Percentiles rank a stretch among this genome's conserved stretches.
Conservation (phyloP, 1,140 invertebrate species). For the Pseudomyrmex sp. region DNA sequence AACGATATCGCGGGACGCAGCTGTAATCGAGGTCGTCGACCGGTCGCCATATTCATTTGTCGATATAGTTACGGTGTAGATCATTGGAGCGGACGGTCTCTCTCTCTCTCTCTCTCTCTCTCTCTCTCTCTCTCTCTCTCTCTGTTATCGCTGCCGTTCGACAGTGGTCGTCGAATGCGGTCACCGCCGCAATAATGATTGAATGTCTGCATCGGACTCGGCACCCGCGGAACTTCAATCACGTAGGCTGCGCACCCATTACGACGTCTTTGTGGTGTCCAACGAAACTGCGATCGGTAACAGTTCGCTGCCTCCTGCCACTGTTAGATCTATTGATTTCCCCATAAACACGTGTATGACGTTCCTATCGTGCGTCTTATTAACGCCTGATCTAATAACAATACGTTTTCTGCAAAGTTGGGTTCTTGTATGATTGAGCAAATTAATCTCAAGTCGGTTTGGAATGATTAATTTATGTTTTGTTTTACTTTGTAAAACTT, state of each 20-base stretch:
- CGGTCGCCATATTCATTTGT: slow-evolving; percentile 55
- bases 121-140: slow-evolving; percentile 60
- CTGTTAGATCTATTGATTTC: slow-evolving; percentile 30
- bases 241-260: slow-evolving; percentile 36
- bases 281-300: slow-evolving; percentile 22
- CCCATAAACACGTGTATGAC: not conserved
- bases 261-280: slow-evolving; percentile 42
- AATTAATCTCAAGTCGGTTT: not conserved
- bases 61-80: slow-evolving; percentile 54
- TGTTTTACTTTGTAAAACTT: not conserved
- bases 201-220: slow-evolving; percentile 18
- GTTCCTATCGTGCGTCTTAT: slow-evolving; percentile 15
- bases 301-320: not conserved
- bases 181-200: slow-evolving; percentile 28
- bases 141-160: slow-evolving; percentile 24
- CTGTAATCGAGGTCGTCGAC: slow-evolving; percentile 66
- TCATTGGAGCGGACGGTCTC: slow-evolving; percentile 35
- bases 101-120: slow-evolving; percentile 68
- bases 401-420: too few relatives aligned
- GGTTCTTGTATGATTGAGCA: not conserved
- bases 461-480: not conserved
- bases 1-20: slow-evolving; percentile 41
- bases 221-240: slow-evolving; percentile 31
- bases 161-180: slow-evolving; percentile 47
- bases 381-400: not conserved